phyloP scores from a whole-genome alignment of 2,797 vertebrate genomes.

The Heterohyrax brucei region DNA sequence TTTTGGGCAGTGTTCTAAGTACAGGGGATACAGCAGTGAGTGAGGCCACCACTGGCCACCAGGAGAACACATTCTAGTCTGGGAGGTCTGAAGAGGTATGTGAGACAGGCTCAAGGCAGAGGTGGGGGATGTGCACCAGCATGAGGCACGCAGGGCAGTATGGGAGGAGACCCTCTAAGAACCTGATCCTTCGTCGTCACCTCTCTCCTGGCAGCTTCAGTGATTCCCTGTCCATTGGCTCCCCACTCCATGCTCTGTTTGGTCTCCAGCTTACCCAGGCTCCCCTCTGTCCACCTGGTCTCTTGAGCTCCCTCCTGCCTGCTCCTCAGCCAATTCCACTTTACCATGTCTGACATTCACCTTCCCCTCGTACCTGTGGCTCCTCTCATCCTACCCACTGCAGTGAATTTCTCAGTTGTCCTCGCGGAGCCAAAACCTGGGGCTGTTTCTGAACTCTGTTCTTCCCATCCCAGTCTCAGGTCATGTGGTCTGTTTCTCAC shows the following conservation, averaged over 20 bases:
- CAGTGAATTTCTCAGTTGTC: neutral
- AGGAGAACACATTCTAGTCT: neutral
- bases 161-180: neutral
- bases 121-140: neutral
- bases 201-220: neutral
- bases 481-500: constrained; percentile 66
- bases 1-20: neutral
- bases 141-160: too few species aligned
- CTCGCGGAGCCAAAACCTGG: neutral
- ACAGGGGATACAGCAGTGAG: neutral
- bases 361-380: neutral
- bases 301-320: neutral
- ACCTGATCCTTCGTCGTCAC: neutral
- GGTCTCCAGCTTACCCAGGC: neutral
- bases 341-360: fast-evolving
- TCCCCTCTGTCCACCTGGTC: neutral
- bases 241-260: neutral
- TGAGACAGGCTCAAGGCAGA: neutral
- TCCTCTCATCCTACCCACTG: neutral
- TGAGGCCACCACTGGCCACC: neutral
- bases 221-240: neutral
- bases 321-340: too few species aligned
- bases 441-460: neutral
- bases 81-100: neutral
- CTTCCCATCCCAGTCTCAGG: neutral